These are phyloP conservation scores for Microtus oregoni DNA, from an alignment of 2,113 vertebrate species.

Conservation along the genomic window DNA sequence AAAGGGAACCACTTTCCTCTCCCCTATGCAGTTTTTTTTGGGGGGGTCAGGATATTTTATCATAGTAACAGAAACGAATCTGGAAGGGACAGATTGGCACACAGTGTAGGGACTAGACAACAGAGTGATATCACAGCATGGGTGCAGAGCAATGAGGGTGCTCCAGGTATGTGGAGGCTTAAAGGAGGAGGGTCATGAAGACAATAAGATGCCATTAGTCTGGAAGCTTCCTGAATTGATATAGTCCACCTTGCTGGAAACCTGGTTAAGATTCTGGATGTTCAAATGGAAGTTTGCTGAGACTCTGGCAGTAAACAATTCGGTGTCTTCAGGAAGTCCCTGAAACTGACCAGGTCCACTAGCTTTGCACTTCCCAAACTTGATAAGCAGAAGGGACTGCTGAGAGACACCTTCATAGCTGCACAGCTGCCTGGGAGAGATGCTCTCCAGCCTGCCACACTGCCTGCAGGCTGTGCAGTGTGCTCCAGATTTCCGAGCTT, in stretches of 20 bases:
- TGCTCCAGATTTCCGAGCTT: not conserved
- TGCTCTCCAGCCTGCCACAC: not conserved
- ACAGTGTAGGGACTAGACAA: not conserved
- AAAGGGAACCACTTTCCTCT: not conserved
- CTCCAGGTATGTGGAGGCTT: fast-evolving
- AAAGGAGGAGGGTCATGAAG: not conserved
- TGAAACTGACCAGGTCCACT: not conserved
- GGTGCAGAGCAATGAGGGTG: fast-evolving
- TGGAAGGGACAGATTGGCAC: not conserved
- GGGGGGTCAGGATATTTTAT: not conserved
- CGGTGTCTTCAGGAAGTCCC: not conserved
- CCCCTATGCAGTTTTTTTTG: not conserved
- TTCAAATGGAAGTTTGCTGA: not conserved
- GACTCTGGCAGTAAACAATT: not conserved
- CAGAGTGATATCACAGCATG: not conserved
- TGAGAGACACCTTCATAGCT: not conserved
- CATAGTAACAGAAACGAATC: not conserved
- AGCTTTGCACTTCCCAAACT: not conserved
- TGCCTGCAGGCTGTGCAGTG: not conserved
- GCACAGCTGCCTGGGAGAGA: not conserved
- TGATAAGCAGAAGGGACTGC: not conserved
- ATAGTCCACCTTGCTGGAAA: not conserved
- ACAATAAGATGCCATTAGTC: not conserved
- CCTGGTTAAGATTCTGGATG: not conserved
- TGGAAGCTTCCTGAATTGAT: not conserved